Percentiles rank a stretch among this genome's conserved stretches.
Evolutionary conservation across 2,113 vertebrate species (phyloP).

Genomic region (Alethe castanea): DNA sequence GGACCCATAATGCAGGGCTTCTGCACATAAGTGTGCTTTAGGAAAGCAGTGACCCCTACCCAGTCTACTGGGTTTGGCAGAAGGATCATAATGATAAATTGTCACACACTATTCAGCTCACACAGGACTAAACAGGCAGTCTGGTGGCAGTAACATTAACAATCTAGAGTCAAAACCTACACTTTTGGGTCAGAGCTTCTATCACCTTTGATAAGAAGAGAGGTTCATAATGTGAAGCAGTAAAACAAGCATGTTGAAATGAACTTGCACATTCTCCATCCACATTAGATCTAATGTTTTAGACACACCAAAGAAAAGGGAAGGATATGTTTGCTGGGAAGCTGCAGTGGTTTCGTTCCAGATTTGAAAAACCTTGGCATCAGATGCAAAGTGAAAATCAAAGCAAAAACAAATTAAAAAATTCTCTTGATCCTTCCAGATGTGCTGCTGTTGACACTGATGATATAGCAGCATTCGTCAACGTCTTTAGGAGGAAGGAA

Average conservation of each 20-base stretch:
- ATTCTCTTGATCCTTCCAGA: not conserved
- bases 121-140: not conserved
- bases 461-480: not conserved
- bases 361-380: not conserved
- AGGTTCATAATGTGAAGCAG: not conserved
- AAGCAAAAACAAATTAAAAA: not conserved
- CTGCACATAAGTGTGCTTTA: not conserved
- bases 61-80: not conserved
- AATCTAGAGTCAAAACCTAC: not conserved
- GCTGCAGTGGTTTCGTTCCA: not conserved
- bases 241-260: not conserved
- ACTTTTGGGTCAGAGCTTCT: not conserved
- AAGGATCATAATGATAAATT: not conserved
- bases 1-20: accelerated
- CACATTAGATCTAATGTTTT: not conserved
- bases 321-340: not conserved
- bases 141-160: not conserved
- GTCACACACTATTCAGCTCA: not conserved
- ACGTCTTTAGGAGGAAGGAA: not conserved
- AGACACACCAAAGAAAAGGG: not conserved
- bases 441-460: not conserved
- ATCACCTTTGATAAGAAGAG: not conserved
- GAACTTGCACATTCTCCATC: not conserved
- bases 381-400: not conserved
- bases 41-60: not conserved